Conservation (phyloP, 2,113 vertebrate genomes). For the Macrotus californicus region DNA sequence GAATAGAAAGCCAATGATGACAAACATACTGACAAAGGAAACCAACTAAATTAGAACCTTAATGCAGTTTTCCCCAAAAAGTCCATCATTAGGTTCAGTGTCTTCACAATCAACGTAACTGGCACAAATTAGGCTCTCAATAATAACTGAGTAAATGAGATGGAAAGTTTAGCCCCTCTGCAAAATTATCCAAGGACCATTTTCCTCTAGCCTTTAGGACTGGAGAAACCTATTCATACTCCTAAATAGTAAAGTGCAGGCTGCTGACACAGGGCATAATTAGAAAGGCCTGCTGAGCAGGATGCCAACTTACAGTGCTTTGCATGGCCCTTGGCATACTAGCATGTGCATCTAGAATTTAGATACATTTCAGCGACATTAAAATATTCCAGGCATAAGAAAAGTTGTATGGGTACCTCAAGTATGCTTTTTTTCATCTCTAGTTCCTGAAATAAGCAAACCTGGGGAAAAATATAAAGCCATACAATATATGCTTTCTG, state of each 20-base stretch:
- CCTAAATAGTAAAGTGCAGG: neutral
- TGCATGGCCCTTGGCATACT: neutral
- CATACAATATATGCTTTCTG: neutral
- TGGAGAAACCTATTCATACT: neutral
- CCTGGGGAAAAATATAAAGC: neutral
- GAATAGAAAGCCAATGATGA: neutral
- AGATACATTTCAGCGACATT: neutral
- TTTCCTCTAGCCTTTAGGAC: neutral
- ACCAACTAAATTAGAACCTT: neutral
- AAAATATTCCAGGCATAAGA: neutral
- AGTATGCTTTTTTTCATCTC: neutral
- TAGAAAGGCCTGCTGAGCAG: neutral
- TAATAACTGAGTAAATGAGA: neutral
- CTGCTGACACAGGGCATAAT: neutral
- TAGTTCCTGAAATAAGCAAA: constrained; percentile 7
- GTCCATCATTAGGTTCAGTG: neutral
- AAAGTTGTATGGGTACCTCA: neutral
- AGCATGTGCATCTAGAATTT: neutral
- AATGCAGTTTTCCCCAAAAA: neutral
- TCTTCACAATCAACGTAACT: neutral
- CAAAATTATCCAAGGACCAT: neutral
- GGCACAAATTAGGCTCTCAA: neutral
- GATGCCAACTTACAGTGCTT: neutral
- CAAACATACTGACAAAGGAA: neutral
- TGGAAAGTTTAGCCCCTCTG: neutral